Conservation (phyloP, 2,888 invertebrate species). For the Drymonia ruficornis region DNA sequence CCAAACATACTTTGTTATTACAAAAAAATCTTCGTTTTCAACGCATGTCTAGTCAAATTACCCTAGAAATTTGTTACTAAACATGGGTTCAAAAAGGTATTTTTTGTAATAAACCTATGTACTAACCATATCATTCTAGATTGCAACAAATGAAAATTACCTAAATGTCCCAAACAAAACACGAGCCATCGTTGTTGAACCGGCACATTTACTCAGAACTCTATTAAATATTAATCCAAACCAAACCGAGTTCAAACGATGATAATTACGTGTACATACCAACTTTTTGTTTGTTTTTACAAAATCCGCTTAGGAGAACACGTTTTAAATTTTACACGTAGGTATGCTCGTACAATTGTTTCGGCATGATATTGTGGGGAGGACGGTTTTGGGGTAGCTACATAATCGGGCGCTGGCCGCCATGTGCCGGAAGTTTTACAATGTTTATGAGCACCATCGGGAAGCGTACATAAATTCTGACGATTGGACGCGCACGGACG, state of each 20-base stretch:
- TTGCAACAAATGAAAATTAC: no score
- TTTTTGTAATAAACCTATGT: no score
- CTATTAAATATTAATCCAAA: constrained; percentile 39
- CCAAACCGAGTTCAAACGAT: constrained; percentile 41
- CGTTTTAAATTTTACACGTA: constrained; percentile 56
- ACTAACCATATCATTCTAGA: no score
- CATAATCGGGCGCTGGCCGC: constrained; percentile 71
- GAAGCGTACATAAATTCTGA: constrained; percentile 76
- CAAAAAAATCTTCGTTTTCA: no score
- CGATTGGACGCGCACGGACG: constrained; percentile 66
- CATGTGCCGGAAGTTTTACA: constrained; percentile 82
- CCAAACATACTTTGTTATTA: no score
- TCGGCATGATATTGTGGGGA: constrained; percentile 39
- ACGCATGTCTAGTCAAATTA: no score
- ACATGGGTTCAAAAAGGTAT: no score
- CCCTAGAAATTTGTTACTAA: no score
- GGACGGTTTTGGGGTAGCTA: constrained; percentile 40
- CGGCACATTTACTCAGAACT: constrained; percentile 4
- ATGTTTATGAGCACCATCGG: constrained; percentile 81
- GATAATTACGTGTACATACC: constrained; percentile 33
- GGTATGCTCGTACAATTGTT: constrained; percentile 51
- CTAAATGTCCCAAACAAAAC: neutral
- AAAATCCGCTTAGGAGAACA: constrained; percentile 57
- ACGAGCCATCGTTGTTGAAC: neutral
- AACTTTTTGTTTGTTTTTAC: constrained; percentile 46